Conservation (phyloP, 2,888 invertebrate genomes). For the Actias luna region DNA sequence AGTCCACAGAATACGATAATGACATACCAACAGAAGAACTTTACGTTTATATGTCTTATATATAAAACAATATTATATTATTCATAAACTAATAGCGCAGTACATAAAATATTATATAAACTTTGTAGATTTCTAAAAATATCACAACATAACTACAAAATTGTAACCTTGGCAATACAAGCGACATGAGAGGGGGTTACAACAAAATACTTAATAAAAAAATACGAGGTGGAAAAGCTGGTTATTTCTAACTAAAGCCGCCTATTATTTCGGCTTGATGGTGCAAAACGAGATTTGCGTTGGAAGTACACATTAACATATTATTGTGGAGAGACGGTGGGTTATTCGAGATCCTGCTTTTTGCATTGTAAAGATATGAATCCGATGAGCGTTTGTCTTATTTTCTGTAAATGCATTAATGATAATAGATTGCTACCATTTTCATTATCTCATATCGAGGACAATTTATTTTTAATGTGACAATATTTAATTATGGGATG, state of each 20-base stretch:
- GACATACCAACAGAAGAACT: no score
- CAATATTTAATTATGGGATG: no score
- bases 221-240: constrained; percentile 70
- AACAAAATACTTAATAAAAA: constrained; percentile 75
- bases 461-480: no score
- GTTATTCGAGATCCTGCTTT: constrained; percentile 11
- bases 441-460: not conserved
- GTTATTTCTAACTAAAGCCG: constrained; percentile 52
- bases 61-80: no score
- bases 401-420: not conserved
- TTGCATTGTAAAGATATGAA: not conserved
- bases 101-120: not conserved
- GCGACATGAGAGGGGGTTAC: constrained; percentile 60
- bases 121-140: not conserved
- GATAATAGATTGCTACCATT: not conserved
- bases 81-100: not conserved
- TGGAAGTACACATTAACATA: constrained; percentile 46
- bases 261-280: constrained; percentile 51
- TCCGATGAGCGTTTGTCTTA: not conserved
- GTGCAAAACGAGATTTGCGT: constrained; percentile 46
- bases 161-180: constrained; percentile 1
- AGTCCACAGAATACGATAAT: no score
- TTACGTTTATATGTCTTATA: no score
- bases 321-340: constrained; percentile 24
- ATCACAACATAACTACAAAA: not conserved